Evolutionary conservation across 1,140 invertebrate species (phyloP), one percentile per base, ranked within the genome.

Genomic region (Grapholita molesta): DNA sequence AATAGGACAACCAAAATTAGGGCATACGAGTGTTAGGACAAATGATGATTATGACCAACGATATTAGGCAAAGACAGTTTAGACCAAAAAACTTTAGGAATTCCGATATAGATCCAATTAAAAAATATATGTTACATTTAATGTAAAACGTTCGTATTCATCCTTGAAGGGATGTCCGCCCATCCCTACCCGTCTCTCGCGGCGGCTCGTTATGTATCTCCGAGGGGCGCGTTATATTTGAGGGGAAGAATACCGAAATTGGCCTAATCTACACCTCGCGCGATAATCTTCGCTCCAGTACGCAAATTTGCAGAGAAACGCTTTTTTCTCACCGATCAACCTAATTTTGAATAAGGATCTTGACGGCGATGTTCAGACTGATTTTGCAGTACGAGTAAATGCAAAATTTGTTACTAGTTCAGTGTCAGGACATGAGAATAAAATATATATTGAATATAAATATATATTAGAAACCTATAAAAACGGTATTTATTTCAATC

Each of bases 191-290:
- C 55, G 66, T 52, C 67, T 69, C 72, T 75, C 57, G 71, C 28
- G 71, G 78, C 66, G 73, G 9, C 78, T 80, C 77, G 71, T 80
- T 80, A 80, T 74, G 70, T 71, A 30, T 72, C 66, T 61, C 73
- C 68, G 67, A 71, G 76, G 74, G 61, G 73, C 48, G 71, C 64
- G 75, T 77, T 80, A 77, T 79, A 75, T 74, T 76, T 69, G 72
- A 72, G 38, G 67, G 71, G 74, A 73, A 77, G 77, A 78, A 78
- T 74, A 75, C 70, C 74, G 52, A 70, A 78, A 77, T 81, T 74
- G 69, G 66, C 75, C 70, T 79, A 76, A 76, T 76, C 71, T 78
- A 72, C 64, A 70, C 69, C n/a, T 32, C 30, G 72, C 70, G 72
- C 67, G 75, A 70, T 61, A 61, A 61, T 61, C 55, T 61, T 61